Conservation (phyloP, 2,888 invertebrate species). For the Eupelmus urozonus region DNA sequence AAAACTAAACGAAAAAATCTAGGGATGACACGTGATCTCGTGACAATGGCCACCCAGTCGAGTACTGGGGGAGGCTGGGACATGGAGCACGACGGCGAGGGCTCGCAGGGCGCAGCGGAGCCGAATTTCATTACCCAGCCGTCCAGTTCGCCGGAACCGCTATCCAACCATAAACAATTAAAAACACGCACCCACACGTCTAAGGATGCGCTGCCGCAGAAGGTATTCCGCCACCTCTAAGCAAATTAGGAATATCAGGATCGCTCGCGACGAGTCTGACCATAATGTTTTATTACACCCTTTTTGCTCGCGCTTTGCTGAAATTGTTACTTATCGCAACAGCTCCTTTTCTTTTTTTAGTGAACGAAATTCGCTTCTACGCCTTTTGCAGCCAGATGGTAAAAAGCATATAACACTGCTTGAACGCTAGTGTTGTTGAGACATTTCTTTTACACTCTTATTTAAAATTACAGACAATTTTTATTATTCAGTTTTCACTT, state of each 20-base stretch:
- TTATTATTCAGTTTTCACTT: not conserved
- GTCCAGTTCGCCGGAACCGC: constrained; percentile 78
- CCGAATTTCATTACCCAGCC: constrained; percentile 75
- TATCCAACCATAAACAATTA: constrained; percentile 76
- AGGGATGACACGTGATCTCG: constrained; percentile 78
- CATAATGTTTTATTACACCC: not conserved
- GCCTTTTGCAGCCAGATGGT: not conserved
- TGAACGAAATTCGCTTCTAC: constrained; percentile 6
- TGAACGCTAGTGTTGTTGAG: constrained; percentile 64
- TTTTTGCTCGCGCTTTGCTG: constrained; percentile 14
- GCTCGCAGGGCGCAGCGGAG: constrained; percentile 74
- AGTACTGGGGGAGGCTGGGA: constrained; percentile 73
- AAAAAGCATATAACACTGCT: constrained; percentile 74
- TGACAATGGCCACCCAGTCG: constrained; percentile 75
- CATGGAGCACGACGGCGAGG: constrained; percentile 74
- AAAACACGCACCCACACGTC: constrained; percentile 81
- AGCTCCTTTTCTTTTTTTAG: not conserved
- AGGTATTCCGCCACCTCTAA: constrained; percentile 67
- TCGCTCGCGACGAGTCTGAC: not conserved
- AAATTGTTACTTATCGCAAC: not conserved
- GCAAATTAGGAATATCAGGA: constrained; percentile 26
- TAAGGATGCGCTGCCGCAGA: constrained; percentile 78
- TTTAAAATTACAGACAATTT: not conserved
- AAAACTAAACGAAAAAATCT: constrained; percentile 65
- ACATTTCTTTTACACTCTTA: constrained; percentile 22